phyloP scores from a whole-genome alignment of 23 tunicate species.

The Styela plicata region DNA sequence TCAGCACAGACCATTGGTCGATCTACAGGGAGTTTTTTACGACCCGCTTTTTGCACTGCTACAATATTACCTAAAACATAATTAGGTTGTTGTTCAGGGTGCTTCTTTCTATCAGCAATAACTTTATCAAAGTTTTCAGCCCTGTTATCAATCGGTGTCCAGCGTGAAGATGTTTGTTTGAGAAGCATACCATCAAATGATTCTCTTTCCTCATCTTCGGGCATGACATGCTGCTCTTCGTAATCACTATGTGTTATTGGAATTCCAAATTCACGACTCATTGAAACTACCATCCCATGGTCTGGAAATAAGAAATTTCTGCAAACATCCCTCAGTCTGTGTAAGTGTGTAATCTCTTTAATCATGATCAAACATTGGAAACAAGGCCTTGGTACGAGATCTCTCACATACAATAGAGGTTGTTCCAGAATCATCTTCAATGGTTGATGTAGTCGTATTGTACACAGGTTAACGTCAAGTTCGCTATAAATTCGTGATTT shows the following conservation, averaged over 20 bases:
- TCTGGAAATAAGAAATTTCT: constrained; percentile 65
- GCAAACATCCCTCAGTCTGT: constrained; percentile 50
- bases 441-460: constrained; percentile 69
- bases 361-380: constrained; percentile 64
- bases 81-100: constrained; percentile 24
- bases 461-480: constrained; percentile 79
- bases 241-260: constrained; percentile 82
- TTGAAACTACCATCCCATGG: constrained; percentile 68
- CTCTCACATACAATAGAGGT: constrained; percentile 81
- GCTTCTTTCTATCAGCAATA: constrained; percentile 11
- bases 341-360: constrained; percentile 52
- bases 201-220: constrained; percentile 10
- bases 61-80: constrained; percentile 44
- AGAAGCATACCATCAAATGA: background rate
- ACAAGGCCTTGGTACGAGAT: constrained; percentile 65
- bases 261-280: constrained; percentile 86
- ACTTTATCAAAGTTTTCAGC: constrained; percentile 13
- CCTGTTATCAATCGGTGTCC: constrained; percentile 57
- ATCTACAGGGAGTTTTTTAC: constrained; percentile 43
- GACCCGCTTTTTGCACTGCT: constrained; percentile 74
- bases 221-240: constrained; percentile 44
- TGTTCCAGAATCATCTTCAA: constrained; percentile 52
- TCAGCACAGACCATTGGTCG: background rate
- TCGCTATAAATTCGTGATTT: constrained; percentile 52
- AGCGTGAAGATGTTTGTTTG: constrained; percentile 7